These are phyloP conservation scores for Zosterops japonicus DNA, from an alignment of 2,113 vertebrate species.

Conservation along the genomic window DNA sequence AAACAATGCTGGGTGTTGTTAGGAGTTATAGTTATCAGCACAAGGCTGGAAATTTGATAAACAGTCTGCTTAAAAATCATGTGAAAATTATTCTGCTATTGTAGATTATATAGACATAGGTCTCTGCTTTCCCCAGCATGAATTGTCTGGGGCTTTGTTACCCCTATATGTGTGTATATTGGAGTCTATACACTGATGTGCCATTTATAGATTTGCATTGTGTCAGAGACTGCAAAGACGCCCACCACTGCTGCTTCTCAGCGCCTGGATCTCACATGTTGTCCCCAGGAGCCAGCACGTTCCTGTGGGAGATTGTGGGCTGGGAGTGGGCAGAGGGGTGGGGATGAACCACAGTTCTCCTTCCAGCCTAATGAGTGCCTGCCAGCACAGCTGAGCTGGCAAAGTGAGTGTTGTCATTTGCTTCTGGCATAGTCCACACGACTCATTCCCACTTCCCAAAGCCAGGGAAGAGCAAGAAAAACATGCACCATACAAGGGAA, in stretches of 20 bases:
- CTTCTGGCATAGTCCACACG: slow-evolving; percentile 43
- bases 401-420: slow-evolving; percentile 33
- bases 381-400: slow-evolving; percentile 68
- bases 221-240: not conserved
- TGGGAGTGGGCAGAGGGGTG: slow-evolving; percentile 53
- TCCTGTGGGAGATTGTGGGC: slow-evolving; percentile 29
- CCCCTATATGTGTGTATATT: not conserved
- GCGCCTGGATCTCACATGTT: not conserved
- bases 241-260: not conserved
- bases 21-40: not conserved
- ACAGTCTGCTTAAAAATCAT: slow-evolving; percentile 26
- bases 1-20: not conserved
- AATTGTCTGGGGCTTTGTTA: not conserved
- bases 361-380: slow-evolving; percentile 45
- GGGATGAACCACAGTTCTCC: slow-evolving; percentile 38
- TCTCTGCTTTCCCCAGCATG: not conserved
- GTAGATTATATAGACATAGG: not conserved
- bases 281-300: not conserved
- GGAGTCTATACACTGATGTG: not conserved
- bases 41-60: slow-evolving; percentile 29
- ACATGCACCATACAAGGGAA: not conserved
- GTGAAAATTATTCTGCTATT: slow-evolving; percentile 6
- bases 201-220: not conserved
- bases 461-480: slow-evolving; percentile 13
- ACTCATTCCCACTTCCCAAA: not conserved